phyloP scores from a whole-genome alignment of 2,113 vertebrate genomes.

The Hassar affinis region DNA sequence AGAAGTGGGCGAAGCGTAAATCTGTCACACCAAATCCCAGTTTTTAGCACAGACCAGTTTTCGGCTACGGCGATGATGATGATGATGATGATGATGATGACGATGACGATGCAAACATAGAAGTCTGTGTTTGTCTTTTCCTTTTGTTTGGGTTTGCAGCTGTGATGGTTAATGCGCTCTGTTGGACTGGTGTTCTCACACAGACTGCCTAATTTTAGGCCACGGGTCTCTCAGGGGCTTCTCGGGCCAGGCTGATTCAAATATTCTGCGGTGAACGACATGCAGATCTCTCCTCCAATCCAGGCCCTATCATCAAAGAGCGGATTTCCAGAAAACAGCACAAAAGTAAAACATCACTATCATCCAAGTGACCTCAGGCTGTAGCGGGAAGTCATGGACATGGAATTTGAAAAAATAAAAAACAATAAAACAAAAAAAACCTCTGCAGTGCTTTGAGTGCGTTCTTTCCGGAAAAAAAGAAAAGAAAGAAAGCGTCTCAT shows the following conservation, averaged over 20 bases:
- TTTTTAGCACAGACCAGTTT: neutral
- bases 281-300: neutral
- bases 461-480: neutral
- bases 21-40: neutral
- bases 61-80: neutral
- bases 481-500: too few relatives aligned
- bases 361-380: neutral
- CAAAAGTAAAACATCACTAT: neutral
- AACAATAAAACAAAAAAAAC: neutral
- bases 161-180: neutral
- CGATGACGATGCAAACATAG: neutral
- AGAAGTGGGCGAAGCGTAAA: neutral
- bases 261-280: constrained; percentile 28
- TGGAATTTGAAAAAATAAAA: neutral
- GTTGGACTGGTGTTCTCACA: constrained; percentile 41
- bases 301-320: constrained; percentile 4
- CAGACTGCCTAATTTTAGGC: constrained; percentile 45
- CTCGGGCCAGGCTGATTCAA: constrained; percentile 14
- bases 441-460: neutral
- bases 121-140: neutral
- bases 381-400: neutral
- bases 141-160: neutral
- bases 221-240: constrained; percentile 19
- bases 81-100: too few relatives aligned
- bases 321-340: neutral